Base-by-base conservation (phyloP, 2,888 invertebrate species). In the Magallana nippona region DNA sequence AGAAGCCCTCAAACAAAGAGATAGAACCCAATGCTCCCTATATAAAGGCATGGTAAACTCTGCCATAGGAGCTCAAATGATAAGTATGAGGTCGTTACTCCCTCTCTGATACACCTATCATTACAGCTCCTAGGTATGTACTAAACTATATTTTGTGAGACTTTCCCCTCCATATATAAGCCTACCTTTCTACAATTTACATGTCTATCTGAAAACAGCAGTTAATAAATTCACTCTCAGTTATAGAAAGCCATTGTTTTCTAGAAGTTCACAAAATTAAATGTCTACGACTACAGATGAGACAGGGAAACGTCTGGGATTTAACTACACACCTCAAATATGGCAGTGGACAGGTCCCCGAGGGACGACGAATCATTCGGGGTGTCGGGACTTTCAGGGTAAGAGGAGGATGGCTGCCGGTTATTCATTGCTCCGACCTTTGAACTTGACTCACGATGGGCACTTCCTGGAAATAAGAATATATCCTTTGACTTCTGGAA, bases 291-390 rank as follows among this genome's bases (percentile, higher is more conserved):
- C 71, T 71, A 71, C 71, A 22, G 71, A 27, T 22, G 27, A 27
- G 13, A 32, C 22, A 22, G 71, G 32, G 15, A 71, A 19, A 71
- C 13, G 32, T 5, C 71, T 60, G 10, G n/a, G 2, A 15, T 15
- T 32, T 71, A 32, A 71, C 27, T 15, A 78, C 84, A 57, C 78
- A 89, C 89, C 89, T 89, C 89, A 82, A 88, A 89, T 58, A 87
- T 86, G 17, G 88, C 87, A 32, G 88, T 86, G 62, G 88, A 88
- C 8, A 88, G 85, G 80, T 89, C 89, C 11, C 88, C 88, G 0
- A 88, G 82, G 3, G 84, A 82, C 19, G 82, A 79, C 56, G 85
- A 44, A 71, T 87, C 87, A 13, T 87, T 85, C 17, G 62, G 44
- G 10, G 80, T 44, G 56, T 88, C 88, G 32, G 87, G 88, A 78